phyloP scores from a whole-genome alignment of 1,140 invertebrate species.

The Rhysida immarginata region DNA sequence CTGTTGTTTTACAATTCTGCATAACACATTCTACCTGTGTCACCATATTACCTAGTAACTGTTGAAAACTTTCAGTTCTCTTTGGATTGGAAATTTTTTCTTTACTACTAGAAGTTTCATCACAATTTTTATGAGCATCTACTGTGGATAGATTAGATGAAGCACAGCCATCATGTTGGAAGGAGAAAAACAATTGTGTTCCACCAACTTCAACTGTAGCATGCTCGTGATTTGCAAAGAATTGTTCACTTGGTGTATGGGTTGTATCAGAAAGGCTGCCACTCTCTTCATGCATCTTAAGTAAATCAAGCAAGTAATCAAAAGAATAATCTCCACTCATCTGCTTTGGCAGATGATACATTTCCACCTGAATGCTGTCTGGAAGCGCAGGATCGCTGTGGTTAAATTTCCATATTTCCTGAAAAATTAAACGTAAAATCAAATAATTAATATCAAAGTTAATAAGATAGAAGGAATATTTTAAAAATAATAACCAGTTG shows the following conservation, averaged over 20 bases:
- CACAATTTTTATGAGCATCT: neutral
- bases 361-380: neutral
- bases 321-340: neutral
- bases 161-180: neutral
- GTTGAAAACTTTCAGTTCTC: neutral
- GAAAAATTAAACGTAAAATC: no score
- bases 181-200: no score
- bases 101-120: neutral
- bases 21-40: neutral
- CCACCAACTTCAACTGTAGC: neutral
- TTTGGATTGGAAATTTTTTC: neutral
- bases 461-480: no score
- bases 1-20: neutral
- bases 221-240: neutral
- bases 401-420: conserved; percentile 1
- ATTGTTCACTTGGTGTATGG: neutral
- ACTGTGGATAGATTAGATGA: no score
- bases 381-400: neutral
- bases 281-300: neutral
- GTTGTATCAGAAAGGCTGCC: neutral
- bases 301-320: no score
- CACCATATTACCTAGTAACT: neutral
- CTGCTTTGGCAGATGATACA: neutral
- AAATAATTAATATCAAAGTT: no score
- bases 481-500: neutral